Base-by-base conservation (phyloP, 2,797 vertebrate genomes). In the Periophthalmus magnuspinnatus region DNA sequence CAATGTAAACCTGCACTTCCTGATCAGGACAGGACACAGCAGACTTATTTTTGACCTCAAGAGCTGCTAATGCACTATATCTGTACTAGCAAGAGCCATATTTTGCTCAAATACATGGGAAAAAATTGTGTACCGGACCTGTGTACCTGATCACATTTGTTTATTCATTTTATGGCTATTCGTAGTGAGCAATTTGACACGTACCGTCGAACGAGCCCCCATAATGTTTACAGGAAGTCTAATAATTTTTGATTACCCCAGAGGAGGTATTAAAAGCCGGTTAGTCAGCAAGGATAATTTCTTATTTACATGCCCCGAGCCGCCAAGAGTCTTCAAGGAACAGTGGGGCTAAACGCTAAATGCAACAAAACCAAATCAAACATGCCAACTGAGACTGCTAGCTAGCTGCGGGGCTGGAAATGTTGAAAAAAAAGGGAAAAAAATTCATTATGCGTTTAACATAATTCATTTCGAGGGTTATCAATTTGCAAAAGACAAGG, bases 231-330 rank as follows among this genome's bases (percentile, higher is more conserved):
- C 91, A 92, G 91, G 91, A 92, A 90, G 77, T 88, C 91, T 94
- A 94, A 94, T 93, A 93, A 92, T 94, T 93, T 93, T 89, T 93
- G 92, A 94, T 93, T 93, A 93, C 92, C 93, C 93, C 92, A 93
- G 87, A 94, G 93, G 93, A 93, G 90, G 91, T 92, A 93, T 94
- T 93, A 93, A 28, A 57, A 90, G 87, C 90, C 90, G 91, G 92
- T 94, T 94, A 94, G 93, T 93, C 93, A 93, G 93, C 91, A 93
- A 93, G 93, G 93, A 94, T 94, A 94, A 94, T 94, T 93, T 93
- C 90, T 93, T 94, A 94, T 94, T 94, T 94, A 93, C 93, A 93
- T 89, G 92, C 93, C 93, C 86, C 84, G 75, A 94, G 93, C 93
- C 87, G 88, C 84, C 91, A 90, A 81, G 89, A 88, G 92, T 92